Percentiles rank a stretch among this genome's conserved stretches.
Evolutionary conservation across 1,140 invertebrate genomes (phyloP).

Genomic region (Drosophila parabipectinata): DNA sequence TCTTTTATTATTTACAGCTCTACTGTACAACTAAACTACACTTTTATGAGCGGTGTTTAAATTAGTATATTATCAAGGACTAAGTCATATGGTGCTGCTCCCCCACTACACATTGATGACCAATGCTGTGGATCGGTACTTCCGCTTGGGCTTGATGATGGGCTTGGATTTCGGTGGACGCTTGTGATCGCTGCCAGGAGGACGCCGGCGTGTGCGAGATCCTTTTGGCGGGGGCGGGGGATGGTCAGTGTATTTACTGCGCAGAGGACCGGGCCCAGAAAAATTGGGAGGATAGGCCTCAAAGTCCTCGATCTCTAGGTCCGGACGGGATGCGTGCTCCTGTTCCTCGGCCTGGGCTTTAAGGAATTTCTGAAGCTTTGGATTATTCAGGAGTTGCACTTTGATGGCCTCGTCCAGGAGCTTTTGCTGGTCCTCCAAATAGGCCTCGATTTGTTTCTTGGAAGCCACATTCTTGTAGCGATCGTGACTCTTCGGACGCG

Average conservation of each 20-base stretch:
- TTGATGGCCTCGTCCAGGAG: slow-evolving; percentile 76
- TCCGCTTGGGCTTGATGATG: slow-evolving; percentile 64
- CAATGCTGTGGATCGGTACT: slow-evolving; percentile 68
- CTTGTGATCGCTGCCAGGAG: slow-evolving; percentile 44
- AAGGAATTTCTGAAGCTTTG: slow-evolving; percentile 75
- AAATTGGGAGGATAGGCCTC: slow-evolving; percentile 67
- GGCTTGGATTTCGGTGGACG: slow-evolving; percentile 56
- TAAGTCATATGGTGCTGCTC: slow-evolving; percentile 3
- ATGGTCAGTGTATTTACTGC: slow-evolving; percentile 47
- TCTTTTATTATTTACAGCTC: slow-evolving; percentile 59
- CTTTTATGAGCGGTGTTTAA: slow-evolving; percentile 28
- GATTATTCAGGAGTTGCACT: slow-evolving; percentile 68
- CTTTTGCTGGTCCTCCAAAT: slow-evolving; percentile 76
- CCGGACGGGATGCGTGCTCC: slow-evolving; percentile 62
- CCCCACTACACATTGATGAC: slow-evolving; percentile 73
- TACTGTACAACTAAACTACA: slow-evolving; percentile 41
- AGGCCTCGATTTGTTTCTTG: slow-evolving; percentile 78
- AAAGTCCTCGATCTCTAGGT: slow-evolving; percentile 68
- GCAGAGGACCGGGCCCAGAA: slow-evolving; percentile 50
- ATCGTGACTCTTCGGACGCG: slow-evolving; percentile 48
- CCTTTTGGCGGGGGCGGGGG: slow-evolving; percentile 35
- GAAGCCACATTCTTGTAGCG: slow-evolving; percentile 77
- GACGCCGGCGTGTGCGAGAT: slow-evolving; percentile 46
- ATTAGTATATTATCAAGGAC: slow-evolving; percentile 27
- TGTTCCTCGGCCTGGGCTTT: slow-evolving; percentile 59